Evolutionary conservation across 2,888 invertebrate species (phyloP).

Genomic region (Dolichomitus sp.): DNA sequence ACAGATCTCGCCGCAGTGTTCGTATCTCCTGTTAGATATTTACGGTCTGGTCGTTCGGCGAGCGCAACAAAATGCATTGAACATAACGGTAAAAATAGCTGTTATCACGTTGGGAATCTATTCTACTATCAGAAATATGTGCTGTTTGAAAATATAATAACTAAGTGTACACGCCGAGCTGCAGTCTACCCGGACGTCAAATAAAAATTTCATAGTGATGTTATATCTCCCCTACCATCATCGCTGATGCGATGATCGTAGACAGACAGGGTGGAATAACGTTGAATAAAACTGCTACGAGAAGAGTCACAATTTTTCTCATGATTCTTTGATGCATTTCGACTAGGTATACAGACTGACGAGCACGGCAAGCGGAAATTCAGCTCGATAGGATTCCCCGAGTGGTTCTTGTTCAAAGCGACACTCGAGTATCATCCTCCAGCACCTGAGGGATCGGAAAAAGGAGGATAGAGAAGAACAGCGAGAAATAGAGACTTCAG

Average conservation of each 20-base stretch:
- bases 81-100: conserved; percentile 2
- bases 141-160: background rate
- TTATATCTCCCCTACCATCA: background rate
- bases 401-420: conserved; percentile 5
- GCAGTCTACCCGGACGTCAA: background rate
- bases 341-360: background rate
- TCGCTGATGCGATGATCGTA: background rate
- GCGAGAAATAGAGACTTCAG: background rate
- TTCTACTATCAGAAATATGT: background rate
- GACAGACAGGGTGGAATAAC: background rate
- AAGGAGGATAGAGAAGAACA: background rate
- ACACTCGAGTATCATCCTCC: conserved; percentile 4
- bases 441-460: conserved; percentile 25
- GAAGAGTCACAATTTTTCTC: background rate
- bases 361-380: background rate
- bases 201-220: conserved; percentile 29
- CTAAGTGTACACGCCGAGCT: background rate
- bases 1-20: background rate
- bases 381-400: conserved; percentile 9
- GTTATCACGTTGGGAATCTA: conserved; percentile 11
- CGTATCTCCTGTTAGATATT: background rate
- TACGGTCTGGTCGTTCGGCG: background rate
- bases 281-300: background rate
- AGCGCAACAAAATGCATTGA: conserved; percentile 5
- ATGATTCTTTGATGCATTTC: conserved; percentile 6